Base-by-base conservation (phyloP, 2,888 invertebrate species). In the Apamea anceps region DNA sequence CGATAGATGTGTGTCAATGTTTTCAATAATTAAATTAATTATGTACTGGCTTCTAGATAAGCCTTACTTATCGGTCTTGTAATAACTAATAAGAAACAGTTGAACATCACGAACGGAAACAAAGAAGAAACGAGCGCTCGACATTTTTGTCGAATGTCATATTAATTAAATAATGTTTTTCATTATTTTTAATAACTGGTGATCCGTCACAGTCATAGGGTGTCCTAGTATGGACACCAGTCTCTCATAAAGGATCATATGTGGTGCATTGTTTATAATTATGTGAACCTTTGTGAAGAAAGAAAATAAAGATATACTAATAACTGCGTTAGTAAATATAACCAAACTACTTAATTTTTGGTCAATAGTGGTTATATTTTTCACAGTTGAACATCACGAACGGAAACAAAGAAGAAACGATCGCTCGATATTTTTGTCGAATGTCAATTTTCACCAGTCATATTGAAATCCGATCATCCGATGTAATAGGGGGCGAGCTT, bases 1-100 rank as follows among this genome's bases (percentile, higher is more conserved):
- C 71, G 78, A 79, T 80, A 77, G 70, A 86, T 79, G 60, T 78
- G 54, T 77, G 77, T 86, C 85, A 87, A 83, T 86, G 81, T 82
- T 86, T 86, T 76, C 79, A 89, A 86, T 89, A 75, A 85, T 86
- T 89, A 68, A 85, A 81, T 85, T 77, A 80, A 83, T 80, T 75
- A 83, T 71, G n/a, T 74, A 54, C 71, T 79, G 57, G 72, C 62
- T 73, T 83, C 45, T 15, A 80, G 84, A 87, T 86, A 87, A 79
- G 72, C 45, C 48, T 67, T 72, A 66, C 28, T 63, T 79, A 82
- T 77, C 65, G 54, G 54, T 72, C 13, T 60, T 77, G 51, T 73
- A 66, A 37, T 32, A 32, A 32, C 32, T 76, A 37, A 37, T 65
- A 42, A 83, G 75, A 80, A 78, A 79, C 42, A 66, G 45, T 71